Base-by-base conservation (phyloP, 2,888 invertebrate species). In the Drosophila nr. perissopoda region DNA sequence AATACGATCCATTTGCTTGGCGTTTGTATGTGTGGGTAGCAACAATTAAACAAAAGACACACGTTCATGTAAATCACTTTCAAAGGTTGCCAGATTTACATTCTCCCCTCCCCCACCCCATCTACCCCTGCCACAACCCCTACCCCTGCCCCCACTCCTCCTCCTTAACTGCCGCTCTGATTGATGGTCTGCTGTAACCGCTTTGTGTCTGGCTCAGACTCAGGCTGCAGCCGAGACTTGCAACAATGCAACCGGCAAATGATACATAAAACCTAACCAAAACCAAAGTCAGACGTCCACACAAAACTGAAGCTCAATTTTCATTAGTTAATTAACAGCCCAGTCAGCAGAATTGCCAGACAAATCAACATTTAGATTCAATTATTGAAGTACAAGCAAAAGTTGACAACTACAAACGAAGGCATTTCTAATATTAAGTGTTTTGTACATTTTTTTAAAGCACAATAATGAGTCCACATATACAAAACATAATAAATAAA, bases 21-120 rank as follows among this genome's bases (percentile, higher is more conserved):
- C 31, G 33, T 40, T 38, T 57, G 40, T 48, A 27, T 53, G 82
- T 86, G 82, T 86, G 83, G 83, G 85, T 69, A 88, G 85, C 73
- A 76, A 86, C 90, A 85, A 85, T 85, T 85, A 90, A 90, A 85
- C 86, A 85, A 85, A 90, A 85, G 85, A 90, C 85, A 90, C 89
- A 83, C 69, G 71, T 76, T 82, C 89, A 87, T 90, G 87, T 87
- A 90, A 87, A 87, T 87, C 89, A 90, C 79, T 71, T 82, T 77
- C 68, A 73, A 88, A 82, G 76, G 81, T 81, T 81, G 58, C 54
- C 52, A 62, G 46, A 46, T 40, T 54, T 54, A 27, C 40, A n/a
- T n/a, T 36, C 34, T 42, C 16, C 25, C 21, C 13, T 18, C 10
- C 2, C 38, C 27, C 7, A n/a, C 25, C 27, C 33, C 7, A 0